Percentiles rank a stretch among this genome's conserved stretches.
phyloP scores from a whole-genome alignment of 1,140 invertebrate genomes.

The Diorhabda sublineata region DNA sequence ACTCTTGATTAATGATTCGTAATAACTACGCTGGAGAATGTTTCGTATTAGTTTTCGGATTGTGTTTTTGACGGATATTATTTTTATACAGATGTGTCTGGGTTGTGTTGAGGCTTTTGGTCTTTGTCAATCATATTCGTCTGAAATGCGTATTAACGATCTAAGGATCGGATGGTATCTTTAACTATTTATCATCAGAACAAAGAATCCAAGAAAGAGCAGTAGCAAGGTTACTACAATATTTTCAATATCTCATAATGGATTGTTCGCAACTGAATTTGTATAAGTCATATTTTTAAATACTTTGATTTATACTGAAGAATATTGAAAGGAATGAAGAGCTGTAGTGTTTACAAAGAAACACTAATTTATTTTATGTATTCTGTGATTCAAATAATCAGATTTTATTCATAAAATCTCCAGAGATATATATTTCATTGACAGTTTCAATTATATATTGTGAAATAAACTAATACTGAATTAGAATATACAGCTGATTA shows the following conservation, averaged over 20 bases:
- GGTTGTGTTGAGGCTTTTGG: slow-evolving; percentile 6
- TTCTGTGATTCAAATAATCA: no score
- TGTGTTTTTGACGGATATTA: slow-evolving; percentile 37
- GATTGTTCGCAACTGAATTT: no score
- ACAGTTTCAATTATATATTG: no score
- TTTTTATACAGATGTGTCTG: slow-evolving; percentile 26
- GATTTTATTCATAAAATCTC: no score
- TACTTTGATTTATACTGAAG: no score
- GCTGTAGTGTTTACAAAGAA: no score
- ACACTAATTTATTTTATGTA: no score
- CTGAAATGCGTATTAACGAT: slow-evolving; percentile 17
- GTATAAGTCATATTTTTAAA: no score
- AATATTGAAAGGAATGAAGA: no score
- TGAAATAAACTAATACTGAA: no score
- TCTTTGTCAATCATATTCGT: slow-evolving; percentile 16
- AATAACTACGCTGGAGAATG: slow-evolving; percentile 43
- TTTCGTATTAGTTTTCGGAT: slow-evolving; percentile 36
- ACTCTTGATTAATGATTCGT: slow-evolving; percentile 48
- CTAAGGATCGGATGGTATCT: not conserved
- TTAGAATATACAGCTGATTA: no score
- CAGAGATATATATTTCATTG: no score
- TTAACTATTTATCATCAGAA: not conserved
- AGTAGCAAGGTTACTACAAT: not conserved
- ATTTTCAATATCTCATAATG: not conserved
- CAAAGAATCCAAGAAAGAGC: not conserved